Conservation (phyloP, 1,140 invertebrate species). For the Lutraria rhynchaena region DNA sequence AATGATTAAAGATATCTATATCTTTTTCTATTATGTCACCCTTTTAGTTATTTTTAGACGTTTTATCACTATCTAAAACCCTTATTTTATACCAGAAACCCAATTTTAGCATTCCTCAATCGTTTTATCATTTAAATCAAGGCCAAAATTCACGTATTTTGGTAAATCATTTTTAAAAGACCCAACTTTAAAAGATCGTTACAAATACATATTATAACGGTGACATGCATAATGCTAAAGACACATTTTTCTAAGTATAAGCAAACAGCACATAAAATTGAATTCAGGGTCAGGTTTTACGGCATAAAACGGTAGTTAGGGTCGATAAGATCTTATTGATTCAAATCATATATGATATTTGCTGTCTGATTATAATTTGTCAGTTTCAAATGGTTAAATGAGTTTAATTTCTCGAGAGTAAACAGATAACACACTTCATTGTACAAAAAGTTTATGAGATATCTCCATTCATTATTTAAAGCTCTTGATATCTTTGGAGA, state of each 20-base stretch:
- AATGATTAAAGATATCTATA: too few species aligned
- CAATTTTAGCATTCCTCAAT: too few species aligned
- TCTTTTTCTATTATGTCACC: too few species aligned
- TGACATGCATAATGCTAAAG: background rate
- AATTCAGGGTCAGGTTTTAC: background rate
- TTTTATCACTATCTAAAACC: too few species aligned
- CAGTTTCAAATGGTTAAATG: slow-evolving; percentile 39
- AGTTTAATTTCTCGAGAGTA: slow-evolving; percentile 43
- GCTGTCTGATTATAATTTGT: slow-evolving; percentile 46
- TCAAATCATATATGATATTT: slow-evolving; percentile 51
- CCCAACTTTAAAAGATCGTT: too few species aligned
- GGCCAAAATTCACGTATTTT: too few species aligned
- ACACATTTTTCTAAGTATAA: background rate
- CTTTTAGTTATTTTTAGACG: too few species aligned
- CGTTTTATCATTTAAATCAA: too few species aligned
- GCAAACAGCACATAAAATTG: slow-evolving; percentile 4
- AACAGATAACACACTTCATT: slow-evolving; percentile 28
- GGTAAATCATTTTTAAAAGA: too few species aligned
- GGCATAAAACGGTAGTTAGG: slow-evolving; percentile 49
- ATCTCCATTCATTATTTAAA: background rate
- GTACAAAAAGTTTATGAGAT: background rate
- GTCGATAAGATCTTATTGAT: slow-evolving; percentile 17
- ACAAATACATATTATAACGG: background rate
- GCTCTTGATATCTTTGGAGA: too few species aligned
- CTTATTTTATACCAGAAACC: too few species aligned